A percentile compares a stretch with the other conserved stretches of the same genome.
These are phyloP conservation scores for Netelia melanura DNA, from an alignment of 2,888 invertebrate species.

Conservation along the genomic window DNA sequence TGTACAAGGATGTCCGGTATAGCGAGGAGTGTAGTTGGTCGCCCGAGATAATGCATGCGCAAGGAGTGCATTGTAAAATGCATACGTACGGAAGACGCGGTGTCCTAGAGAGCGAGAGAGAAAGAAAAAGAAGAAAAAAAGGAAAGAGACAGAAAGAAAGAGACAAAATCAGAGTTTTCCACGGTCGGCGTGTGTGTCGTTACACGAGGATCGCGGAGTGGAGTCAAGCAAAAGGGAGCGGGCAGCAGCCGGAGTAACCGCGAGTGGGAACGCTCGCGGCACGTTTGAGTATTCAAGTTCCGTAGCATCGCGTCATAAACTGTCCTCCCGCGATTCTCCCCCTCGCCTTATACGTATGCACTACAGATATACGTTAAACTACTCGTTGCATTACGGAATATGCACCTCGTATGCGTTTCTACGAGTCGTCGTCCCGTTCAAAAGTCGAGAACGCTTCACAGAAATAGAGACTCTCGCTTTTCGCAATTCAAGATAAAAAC, in stretches of 20 bases:
- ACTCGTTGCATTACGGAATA: slow-evolving; percentile 24
- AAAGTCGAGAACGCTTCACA: slow-evolving; percentile 2
- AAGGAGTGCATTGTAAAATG: slow-evolving; percentile 44
- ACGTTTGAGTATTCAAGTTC: slow-evolving; percentile 82
- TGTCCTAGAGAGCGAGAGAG: neutral
- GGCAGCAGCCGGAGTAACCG: slow-evolving; percentile 65
- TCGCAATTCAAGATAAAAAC: slow-evolving; percentile 7
- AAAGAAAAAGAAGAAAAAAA: slow-evolving; percentile 2
- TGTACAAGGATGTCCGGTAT: slow-evolving; percentile 33
- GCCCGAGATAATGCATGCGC: slow-evolving; percentile 57
- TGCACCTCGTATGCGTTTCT: slow-evolving; percentile 6
- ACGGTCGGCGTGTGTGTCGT: slow-evolving; percentile 14
- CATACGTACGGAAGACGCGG: slow-evolving; percentile 27
- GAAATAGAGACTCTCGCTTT: slow-evolving; percentile 15
- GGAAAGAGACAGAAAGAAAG: slow-evolving; percentile 4
- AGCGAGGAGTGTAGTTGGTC: slow-evolving; percentile 14
- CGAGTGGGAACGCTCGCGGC: slow-evolving; percentile 73
- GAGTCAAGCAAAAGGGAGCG: slow-evolving; percentile 61
- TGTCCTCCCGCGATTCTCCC: slow-evolving; percentile 78
- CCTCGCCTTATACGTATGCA: slow-evolving; percentile 39
- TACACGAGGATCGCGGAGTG: neutral
- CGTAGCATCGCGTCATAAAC: slow-evolving; percentile 80
- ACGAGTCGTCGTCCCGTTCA: neutral
- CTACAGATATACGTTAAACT: slow-evolving; percentile 24
- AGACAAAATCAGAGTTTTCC: slow-evolving; percentile 36